phyloP scores from a whole-genome alignment of 2,797 vertebrate genomes.

The Sciaenops ocellatus region DNA sequence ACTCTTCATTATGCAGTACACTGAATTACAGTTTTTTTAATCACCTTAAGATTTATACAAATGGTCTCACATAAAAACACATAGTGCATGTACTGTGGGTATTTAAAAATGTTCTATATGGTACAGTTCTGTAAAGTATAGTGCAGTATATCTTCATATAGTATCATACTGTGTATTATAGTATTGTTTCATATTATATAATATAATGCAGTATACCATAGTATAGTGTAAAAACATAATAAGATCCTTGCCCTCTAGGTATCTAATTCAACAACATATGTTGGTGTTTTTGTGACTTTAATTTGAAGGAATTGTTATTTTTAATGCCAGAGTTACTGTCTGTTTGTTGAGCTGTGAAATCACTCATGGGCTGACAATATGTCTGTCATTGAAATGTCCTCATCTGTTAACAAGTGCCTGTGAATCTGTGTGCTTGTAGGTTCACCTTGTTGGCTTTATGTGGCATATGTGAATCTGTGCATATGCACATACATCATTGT shows the following conservation, averaged over 20 bases:
- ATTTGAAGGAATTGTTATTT: conserved; percentile 1
- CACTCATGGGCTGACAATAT: conserved; percentile 18
- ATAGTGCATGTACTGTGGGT: too few relatives aligned
- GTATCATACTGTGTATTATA: background rate
- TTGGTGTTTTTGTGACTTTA: background rate
- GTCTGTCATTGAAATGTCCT: conserved; percentile 48
- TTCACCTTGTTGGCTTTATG: conserved; percentile 8
- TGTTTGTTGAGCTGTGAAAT: conserved; percentile 51
- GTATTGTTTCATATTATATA: background rate
- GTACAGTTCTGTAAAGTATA: too few relatives aligned
- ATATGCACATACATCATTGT: background rate
- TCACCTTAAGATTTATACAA: too few relatives aligned
- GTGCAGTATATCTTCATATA: background rate
- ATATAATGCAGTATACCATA: background rate
- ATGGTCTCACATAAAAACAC: too few relatives aligned
- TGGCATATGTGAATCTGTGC: background rate
- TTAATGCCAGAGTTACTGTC: conserved; percentile 1
- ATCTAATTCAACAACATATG: background rate
- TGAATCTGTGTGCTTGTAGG: background rate
- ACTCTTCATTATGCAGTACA: too few relatives aligned
- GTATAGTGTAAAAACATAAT: background rate
- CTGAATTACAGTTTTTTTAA: too few relatives aligned
- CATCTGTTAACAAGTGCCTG: conserved; percentile 24
- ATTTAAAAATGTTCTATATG: too few relatives aligned
- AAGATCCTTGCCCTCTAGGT: background rate